Evolutionary conservation across 2,797 vertebrate genomes (phyloP).

Genomic region (Pseudochirops cupreus): DNA sequence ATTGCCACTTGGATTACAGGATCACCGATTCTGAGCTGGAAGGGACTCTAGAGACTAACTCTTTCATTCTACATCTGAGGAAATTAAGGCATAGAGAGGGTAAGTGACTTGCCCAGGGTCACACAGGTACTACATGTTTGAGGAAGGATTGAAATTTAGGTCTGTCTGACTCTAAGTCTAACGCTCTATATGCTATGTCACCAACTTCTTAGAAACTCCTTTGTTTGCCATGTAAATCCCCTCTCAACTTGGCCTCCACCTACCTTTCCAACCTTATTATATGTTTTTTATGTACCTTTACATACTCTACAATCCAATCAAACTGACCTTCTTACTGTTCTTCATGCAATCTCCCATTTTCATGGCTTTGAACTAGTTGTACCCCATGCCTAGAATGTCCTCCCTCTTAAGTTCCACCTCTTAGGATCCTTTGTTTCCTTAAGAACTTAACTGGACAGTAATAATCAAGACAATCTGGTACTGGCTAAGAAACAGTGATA

Average conservation of each 20-base stretch:
- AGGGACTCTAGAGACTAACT: background rate
- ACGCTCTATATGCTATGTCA: background rate
- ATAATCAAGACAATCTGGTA: too few species aligned
- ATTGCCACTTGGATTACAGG: background rate
- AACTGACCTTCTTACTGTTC: background rate
- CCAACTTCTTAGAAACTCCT: background rate
- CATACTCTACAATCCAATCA: background rate
- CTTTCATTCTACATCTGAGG: background rate
- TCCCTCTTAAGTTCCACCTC: background rate
- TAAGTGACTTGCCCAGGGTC: background rate
- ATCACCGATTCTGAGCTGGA: background rate
- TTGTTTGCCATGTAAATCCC: background rate
- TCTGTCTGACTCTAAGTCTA: background rate
- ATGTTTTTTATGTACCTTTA: background rate
- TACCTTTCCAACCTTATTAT: background rate
- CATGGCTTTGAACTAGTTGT: too few species aligned
- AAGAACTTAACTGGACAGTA: background rate
- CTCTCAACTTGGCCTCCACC: background rate
- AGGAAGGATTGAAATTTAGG: background rate
- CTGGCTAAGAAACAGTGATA: too few species aligned
- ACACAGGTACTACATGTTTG: background rate
- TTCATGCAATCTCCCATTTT: background rate
- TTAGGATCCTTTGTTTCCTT: background rate
- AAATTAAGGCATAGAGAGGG: background rate
- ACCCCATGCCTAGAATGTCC: background rate